Evolutionary conservation across 1,140 invertebrate species (phyloP).

Genomic region (Physella acuta): DNA sequence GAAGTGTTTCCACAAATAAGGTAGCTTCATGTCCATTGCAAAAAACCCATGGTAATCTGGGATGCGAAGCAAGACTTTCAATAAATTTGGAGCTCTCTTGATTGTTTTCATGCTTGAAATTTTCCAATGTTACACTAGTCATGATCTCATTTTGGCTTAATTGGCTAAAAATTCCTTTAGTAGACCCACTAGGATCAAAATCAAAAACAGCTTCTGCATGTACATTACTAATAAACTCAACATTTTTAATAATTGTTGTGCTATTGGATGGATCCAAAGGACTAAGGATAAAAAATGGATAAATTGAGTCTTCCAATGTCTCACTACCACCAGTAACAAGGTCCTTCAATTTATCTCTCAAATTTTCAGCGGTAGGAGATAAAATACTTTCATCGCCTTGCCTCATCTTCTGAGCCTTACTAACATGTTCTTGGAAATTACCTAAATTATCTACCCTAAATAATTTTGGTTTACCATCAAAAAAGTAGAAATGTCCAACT

Average conservation of each 20-base stretch:
- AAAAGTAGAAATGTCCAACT: conserved; percentile 13
- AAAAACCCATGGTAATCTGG: conserved; percentile 30
- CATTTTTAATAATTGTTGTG: conserved; percentile 17
- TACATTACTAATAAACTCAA: conserved; percentile 24
- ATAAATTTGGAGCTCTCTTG: conserved; percentile 18
- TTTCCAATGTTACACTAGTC: conserved; percentile 29
- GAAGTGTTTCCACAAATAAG: conserved; percentile 3
- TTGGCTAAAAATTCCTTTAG: conserved; percentile 24
- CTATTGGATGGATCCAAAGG: conserved; percentile 18
- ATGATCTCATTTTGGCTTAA: conserved; percentile 15
- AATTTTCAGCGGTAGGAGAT: neutral
- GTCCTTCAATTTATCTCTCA: conserved; percentile 17
- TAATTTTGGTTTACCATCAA: conserved; percentile 6
- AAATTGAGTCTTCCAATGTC: conserved; percentile 23
- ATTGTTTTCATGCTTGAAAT: conserved; percentile 29
- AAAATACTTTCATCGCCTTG: neutral
- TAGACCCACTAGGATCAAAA: conserved; percentile 30
- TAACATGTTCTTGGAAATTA: neutral
- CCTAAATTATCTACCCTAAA: neutral
- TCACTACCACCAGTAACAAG: conserved; percentile 27
- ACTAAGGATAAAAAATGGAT: conserved; percentile 25
- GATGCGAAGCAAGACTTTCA: conserved; percentile 14
- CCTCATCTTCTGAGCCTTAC: neutral
- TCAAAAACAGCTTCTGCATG: conserved; percentile 28
- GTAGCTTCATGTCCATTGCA: conserved; percentile 29